phyloP scores from a whole-genome alignment of 2,113 vertebrate species.

The Mormyrus iriodes region DNA sequence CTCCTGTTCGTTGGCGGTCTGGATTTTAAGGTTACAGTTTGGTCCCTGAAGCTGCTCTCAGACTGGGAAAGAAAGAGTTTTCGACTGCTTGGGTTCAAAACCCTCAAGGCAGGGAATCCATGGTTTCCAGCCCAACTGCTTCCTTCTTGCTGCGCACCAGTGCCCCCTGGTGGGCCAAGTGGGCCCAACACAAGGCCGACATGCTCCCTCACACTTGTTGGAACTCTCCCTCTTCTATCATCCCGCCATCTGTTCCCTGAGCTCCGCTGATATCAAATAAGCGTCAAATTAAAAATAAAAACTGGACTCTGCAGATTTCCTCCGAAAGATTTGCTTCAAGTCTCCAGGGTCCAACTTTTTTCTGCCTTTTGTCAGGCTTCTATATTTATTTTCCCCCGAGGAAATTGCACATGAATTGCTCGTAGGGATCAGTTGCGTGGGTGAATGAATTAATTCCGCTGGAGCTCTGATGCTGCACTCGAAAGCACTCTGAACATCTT shows the following conservation, averaged over 20 bases:
- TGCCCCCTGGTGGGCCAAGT: constrained; percentile 47
- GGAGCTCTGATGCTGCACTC: constrained; percentile 13
- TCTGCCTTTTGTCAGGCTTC: not conserved
- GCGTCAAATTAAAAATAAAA: constrained; percentile 3
- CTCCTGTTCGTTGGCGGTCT: not conserved
- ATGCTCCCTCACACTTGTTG: not conserved
- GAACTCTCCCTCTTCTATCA: constrained; percentile 3
- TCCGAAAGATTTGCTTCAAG: not conserved
- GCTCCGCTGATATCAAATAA: not conserved
- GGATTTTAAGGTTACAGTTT: not conserved
- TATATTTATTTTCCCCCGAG: not conserved
- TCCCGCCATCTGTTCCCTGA: constrained; percentile 16
- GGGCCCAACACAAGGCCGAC: too few species aligned
- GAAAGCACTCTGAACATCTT: constrained; percentile 17
- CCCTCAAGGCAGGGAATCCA: too few species aligned
- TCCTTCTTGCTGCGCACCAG: constrained; percentile 32
- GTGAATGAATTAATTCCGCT: constrained; percentile 13
- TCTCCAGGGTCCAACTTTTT: not conserved
- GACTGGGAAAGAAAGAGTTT: not conserved
- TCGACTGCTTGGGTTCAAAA: not conserved
- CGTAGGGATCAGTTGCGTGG: constrained; percentile 12
- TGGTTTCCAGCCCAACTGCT: not conserved
- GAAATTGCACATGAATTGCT: constrained; percentile 11
- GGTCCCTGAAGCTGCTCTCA: not conserved
- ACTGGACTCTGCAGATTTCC: not conserved